Evolutionary conservation across 2,113 vertebrate species (phyloP), one percentile per base, ranked within the genome.

Genomic region (Phaethon lepturus): DNA sequence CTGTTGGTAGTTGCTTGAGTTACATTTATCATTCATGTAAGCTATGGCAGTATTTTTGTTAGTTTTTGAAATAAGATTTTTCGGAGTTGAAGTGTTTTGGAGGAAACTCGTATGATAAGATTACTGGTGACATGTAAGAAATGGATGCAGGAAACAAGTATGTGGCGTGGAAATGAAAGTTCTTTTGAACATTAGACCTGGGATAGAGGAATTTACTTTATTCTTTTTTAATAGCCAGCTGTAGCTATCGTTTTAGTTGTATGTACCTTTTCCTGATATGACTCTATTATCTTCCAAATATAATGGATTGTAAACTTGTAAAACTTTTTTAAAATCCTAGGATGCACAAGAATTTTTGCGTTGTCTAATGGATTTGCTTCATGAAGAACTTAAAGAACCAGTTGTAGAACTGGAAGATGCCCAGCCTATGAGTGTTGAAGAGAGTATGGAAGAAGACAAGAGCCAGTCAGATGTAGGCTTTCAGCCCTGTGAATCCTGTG

Each of bases 321-420:
- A 81, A 63, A 67, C 55, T 79, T 79, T 22, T 82, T 94, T 79
- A 35, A 96, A 95, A 96, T 96, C 72, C n/a, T 71, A 99, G 99
- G 99, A 99, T 76, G 99, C 99, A 49, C 99, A 99, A 96, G 99
- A 99, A 96, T 99, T 99, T 97, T 97, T 99, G 91, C 99, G 99
- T 81, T 99, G 99, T 94, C 95, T 99, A 69, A 99, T 99, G 99
- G 99, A 99, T 98, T 98, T 99, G 73, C 99, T 99, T 89, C 99
- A 99, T 49, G 99, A 99, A 96, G 99, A 99, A 94, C 97, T 99
- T 83, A 99, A 99, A 95, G 99, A 99, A 91, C 96, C 97, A 3
- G 72, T 99, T 92, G 96, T 98, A 17, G 99, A 99, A 91, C 96
- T 98, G 22, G 99, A 98, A 53, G 99, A 99, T 96, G 97, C 98